Conservation (phyloP, 2,888 invertebrate genomes). For the Sthenelais limicola region DNA sequence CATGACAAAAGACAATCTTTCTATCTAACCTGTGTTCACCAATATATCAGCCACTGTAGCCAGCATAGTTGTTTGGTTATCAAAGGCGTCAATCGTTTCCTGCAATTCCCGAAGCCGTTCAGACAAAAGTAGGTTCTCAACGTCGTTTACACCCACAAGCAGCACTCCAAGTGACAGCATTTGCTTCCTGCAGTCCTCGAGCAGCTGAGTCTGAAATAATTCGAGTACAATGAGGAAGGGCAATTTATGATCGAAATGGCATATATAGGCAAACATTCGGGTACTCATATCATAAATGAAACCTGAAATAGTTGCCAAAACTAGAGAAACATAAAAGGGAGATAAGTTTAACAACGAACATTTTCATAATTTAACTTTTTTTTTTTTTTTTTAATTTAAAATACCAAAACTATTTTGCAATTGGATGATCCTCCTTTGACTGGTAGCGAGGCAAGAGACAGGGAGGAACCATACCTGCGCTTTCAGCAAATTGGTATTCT, state of each 20-base stretch:
- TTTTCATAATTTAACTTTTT: background rate
- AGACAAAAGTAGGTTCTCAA: background rate
- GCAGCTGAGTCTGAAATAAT: slow-evolving; percentile 22
- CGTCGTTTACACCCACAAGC: background rate
- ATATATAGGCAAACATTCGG: too few species aligned
- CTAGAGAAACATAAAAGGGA: background rate
- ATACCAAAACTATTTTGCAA: too few species aligned
- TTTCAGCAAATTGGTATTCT: slow-evolving; percentile 14
- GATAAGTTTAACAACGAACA: background rate
- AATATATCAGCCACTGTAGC: slow-evolving; percentile 37
- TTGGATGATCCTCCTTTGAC: background rate
- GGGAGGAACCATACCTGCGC: slow-evolving; percentile 24
- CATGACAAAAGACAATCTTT: too few species aligned
- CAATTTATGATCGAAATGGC: background rate
- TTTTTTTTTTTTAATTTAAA: slow-evolving; percentile 5
- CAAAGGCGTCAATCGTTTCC: slow-evolving; percentile 23
- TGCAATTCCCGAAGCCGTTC: slow-evolving; percentile 7
- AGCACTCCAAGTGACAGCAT: slow-evolving; percentile 10
- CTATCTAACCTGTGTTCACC: slow-evolving; percentile 24
- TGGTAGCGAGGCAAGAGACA: background rate
- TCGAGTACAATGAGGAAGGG: background rate
- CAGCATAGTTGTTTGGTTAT: slow-evolving; percentile 38
- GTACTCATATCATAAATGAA: background rate
- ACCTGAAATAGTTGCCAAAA: background rate
- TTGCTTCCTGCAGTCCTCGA: slow-evolving; percentile 24